Percentiles rank a stretch among this genome's conserved stretches.
phyloP scores from a whole-genome alignment of 2,797 vertebrate genomes.

The Pyrrhura leucotis region DNA sequence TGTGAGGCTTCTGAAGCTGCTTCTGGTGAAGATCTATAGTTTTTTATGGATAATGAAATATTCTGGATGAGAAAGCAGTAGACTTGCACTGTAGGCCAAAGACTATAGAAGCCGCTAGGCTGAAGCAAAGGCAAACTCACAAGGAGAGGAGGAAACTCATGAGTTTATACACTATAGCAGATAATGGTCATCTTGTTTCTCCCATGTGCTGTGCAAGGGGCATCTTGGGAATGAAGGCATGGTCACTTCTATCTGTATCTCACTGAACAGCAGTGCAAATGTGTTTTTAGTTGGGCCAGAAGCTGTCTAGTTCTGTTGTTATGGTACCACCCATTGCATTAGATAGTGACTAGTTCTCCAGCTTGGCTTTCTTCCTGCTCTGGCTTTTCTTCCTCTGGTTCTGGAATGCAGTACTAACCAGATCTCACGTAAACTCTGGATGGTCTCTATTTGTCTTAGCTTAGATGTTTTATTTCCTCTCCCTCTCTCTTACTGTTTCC shows the following conservation, averaged over 20 bases:
- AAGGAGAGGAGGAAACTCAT: neutral
- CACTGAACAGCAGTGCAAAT: neutral
- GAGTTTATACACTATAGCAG: neutral
- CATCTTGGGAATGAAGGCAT: neutral
- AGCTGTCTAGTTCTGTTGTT: neutral
- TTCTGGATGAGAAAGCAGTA: neutral
- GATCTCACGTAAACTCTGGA: neutral
- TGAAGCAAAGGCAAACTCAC: neutral
- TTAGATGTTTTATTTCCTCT: neutral
- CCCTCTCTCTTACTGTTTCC: neutral
- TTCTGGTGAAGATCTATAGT: neutral
- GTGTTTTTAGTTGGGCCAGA: neutral
- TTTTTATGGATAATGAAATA: neutral
- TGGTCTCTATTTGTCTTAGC: neutral
- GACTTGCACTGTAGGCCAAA: neutral
- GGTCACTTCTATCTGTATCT: neutral
- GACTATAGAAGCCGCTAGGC: neutral
- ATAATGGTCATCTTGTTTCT: neutral
- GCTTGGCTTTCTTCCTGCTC: neutral
- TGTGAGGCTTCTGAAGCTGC: neutral
- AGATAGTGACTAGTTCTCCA: neutral
- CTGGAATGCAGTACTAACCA: neutral
- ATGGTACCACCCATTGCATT: neutral
- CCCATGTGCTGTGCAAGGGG: neutral
- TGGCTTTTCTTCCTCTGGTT: neutral